phyloP scores from a whole-genome alignment of 2,113 vertebrate species.

The Mustelus asterias region DNA sequence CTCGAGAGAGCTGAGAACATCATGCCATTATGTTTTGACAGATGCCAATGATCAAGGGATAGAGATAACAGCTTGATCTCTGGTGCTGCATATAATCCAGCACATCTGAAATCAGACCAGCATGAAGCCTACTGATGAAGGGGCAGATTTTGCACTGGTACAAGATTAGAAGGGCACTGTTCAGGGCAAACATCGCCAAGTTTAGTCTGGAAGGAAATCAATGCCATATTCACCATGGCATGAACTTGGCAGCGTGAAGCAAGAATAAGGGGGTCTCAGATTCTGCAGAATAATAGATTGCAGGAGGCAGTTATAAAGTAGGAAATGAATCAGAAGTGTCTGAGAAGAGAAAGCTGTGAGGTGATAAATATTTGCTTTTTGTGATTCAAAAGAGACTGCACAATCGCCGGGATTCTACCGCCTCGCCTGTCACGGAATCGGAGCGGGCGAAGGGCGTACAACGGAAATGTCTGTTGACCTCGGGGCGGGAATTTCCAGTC shows the following conservation, averaged over 20 bases:
- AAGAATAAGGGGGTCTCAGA: neutral
- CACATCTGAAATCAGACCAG: neutral
- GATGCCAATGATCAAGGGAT: neutral
- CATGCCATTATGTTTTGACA: slow-evolving; percentile 8
- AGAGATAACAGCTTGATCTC: neutral
- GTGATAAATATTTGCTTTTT: neutral
- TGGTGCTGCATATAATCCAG: neutral
- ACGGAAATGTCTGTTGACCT: too few species aligned
- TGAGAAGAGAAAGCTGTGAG: neutral
- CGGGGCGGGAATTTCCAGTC: too few species aligned
- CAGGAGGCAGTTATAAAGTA: neutral
- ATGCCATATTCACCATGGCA: neutral
- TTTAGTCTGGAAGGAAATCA: neutral
- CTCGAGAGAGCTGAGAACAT: neutral
- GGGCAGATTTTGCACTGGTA: neutral
- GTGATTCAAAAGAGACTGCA: neutral
- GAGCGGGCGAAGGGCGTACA: too few species aligned
- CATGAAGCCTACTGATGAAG: neutral
- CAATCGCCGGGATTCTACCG: neutral
- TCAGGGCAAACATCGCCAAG: neutral
- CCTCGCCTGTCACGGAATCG: too few species aligned
- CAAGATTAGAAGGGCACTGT: neutral
- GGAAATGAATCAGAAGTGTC: neutral
- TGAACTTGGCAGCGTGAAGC: neutral
- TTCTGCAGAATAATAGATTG: neutral